Conservation (phyloP, 2,888 invertebrate species). For the Mythimna albipuncta region DNA sequence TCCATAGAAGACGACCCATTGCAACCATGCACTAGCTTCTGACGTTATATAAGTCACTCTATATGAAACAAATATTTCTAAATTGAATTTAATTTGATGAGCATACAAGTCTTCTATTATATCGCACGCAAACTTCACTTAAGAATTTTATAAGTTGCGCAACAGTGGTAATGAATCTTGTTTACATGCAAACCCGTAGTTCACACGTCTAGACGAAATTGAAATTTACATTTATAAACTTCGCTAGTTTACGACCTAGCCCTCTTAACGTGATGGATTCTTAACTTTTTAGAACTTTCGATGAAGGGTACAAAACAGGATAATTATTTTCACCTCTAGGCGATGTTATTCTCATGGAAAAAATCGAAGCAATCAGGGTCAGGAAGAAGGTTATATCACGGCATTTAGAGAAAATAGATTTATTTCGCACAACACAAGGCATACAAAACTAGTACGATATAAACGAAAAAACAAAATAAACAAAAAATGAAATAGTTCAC, state of each 20-base stretch:
- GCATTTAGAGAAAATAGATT: no score
- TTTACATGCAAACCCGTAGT: constrained; percentile 82
- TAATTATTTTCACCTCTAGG: not conserved
- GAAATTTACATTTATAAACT: constrained; percentile 82
- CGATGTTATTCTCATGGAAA: no score
- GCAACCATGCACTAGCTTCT: no score
- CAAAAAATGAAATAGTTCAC: no score
- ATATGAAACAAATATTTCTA: no score
- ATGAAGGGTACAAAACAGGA: not conserved
- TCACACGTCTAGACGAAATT: constrained; percentile 85
- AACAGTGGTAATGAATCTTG: constrained; percentile 79
- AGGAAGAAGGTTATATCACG: no score
- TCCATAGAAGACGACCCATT: no score
- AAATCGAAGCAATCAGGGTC: no score
- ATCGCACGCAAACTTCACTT: constrained; percentile 26
- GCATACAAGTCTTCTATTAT: not conserved
- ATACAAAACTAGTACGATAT: no score
- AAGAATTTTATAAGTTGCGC: constrained; percentile 44
- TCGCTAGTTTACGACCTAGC: constrained; percentile 61
- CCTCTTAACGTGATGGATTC: constrained; percentile 60
- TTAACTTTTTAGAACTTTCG: constrained; percentile 44
- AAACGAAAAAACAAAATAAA: no score
- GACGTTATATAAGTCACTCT: no score
- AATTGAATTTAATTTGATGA: not conserved
- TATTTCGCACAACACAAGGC: no score